Base-by-base conservation (phyloP, 2,888 invertebrate species). In the Leptogaster cylindrica region DNA sequence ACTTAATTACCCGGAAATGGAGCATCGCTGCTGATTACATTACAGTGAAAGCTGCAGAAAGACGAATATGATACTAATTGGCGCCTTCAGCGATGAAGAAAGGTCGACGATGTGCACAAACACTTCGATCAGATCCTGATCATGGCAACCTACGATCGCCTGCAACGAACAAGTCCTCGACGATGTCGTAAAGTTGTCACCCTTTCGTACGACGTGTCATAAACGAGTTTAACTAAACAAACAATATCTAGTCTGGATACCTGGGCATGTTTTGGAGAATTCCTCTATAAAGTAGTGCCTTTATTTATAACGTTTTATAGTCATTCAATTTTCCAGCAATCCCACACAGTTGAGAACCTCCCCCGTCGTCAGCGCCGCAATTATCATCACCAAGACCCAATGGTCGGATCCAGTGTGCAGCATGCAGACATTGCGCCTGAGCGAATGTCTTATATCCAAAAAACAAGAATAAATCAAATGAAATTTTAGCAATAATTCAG, bases 1-100 rank as follows among this genome's bases (percentile, higher is more conserved):
- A 77, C 76, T 75, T 77, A 77, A 77, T 77, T 77, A 77, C 76
- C 75, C 77, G 77, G 77, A 77, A 64, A 16, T 14, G 12, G 20
- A 23, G 25, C 25, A 36, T 39, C 18, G 20, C 58, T 23, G 14
- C 39, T 28, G 39, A 12, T n/a, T n/a, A n/a, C n/a, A n/a, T n/a
- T n/a, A n/a, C n/a, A n/a, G n/a, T 12, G 58, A 58, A 58, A 39
- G 39, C 27, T 41, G 36, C 6, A 39, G 58, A 58, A 58, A 58
- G 58, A 31, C 6, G 4, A 14, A 31, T 3, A 20, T 23, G 58
- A 12, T 58, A n/a, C 31, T 7, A 10, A 6, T n/a, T 25, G 58
- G 36, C 58, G 41, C 58, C 41, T 8, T 25, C 8, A 23, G 10
- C 5, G 58, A 58, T 23, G 14, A 39, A 14, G 58, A 27, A 25